phyloP scores from a whole-genome alignment of 1,140 invertebrate species.

The Capitella teleta region DNA sequence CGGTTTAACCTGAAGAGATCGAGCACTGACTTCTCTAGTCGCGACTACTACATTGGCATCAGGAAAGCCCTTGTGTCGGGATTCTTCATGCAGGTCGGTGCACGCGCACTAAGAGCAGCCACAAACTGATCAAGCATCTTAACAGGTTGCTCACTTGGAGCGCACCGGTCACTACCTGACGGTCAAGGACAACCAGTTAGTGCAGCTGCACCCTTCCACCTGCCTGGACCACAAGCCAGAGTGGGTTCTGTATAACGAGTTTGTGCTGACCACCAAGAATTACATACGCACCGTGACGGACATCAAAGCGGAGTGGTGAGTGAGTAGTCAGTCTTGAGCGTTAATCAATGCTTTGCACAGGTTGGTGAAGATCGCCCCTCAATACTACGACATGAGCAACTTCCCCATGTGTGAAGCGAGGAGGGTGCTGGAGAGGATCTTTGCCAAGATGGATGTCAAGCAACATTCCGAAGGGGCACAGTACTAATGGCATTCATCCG shows the following conservation, averaged over 20 bases:
- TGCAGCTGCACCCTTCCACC: slow-evolving; percentile 96
- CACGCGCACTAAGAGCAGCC: background rate
- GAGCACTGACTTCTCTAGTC: slow-evolving; percentile 90
- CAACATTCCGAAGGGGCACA: too few species aligned
- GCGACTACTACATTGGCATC: slow-evolving; percentile 98
- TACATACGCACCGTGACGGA: slow-evolving; percentile 98
- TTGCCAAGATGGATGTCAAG: slow-evolving; percentile 28
- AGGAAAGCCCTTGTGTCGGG: slow-evolving; percentile 93
- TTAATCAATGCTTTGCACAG: slow-evolving; percentile 50
- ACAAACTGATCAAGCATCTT: background rate
- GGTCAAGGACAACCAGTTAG: slow-evolving; percentile 97
- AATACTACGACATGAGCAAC: slow-evolving; percentile 96
- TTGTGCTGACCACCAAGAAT: slow-evolving; percentile 98
- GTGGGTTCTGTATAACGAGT: slow-evolving; percentile 99
- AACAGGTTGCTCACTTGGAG: slow-evolving; percentile 84
- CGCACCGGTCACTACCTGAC: slow-evolving; percentile 93
- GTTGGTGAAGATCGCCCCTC: slow-evolving; percentile 88
- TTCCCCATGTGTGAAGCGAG: slow-evolving; percentile 97
- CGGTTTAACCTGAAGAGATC: slow-evolving; percentile 84
- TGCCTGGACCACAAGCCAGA: slow-evolving; percentile 98
- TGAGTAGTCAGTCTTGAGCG: background rate
- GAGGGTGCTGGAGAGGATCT: slow-evolving; percentile 57
- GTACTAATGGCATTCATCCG: too few species aligned
- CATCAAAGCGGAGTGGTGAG: slow-evolving; percentile 83
- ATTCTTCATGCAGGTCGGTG: slow-evolving; percentile 95